Evolutionary conservation across 2,888 invertebrate genomes (phyloP), one percentile per base, ranked within the genome.

Genomic region (Aphidoletes aphidimyza): DNA sequence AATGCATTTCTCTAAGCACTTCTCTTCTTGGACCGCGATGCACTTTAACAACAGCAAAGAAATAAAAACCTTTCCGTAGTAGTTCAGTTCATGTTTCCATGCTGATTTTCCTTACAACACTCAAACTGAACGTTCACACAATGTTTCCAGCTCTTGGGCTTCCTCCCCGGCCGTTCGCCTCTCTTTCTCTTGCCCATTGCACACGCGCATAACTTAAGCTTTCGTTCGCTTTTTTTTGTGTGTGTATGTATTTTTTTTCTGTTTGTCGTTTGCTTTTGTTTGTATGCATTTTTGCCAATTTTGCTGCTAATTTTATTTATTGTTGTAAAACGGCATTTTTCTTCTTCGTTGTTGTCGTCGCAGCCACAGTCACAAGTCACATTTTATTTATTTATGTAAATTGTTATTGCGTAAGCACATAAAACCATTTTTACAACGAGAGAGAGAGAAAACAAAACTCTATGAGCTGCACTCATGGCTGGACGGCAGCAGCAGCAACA

Each of bases 281-380:
- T 81, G 81, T 37, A 81, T 81, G 81, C 81, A 81, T 81, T 81
- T 81, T 81, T 81, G 81, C 37, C 81, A 81, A 81, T 81, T 81
- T 81, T 37, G 37, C 81, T 81, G 81, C 37, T 81, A 81, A 81
- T 81, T 81, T 81, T 37, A 81, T 81, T 81, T 37, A 81, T 81
- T 81, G 81, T 81, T 81, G 81, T 81, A 81, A 81, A 81, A 81
- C 37, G 37, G 81, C 81, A 37, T 37, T 81, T 81, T 81, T 81
- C 81, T 81, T 69, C 34, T 30, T 30, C 69, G n/a, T 78, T 17
- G 78, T 37, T 81, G 81, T 81, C n/a, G 37, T 81, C 37, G n/a
- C 39, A 81, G 36, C 37, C 37, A 22, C 37, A 37, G 37, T 81
- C 37, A 37, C 81, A 37, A 37, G 37, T 81, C 37, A 37, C 81